Evolutionary conservation across 2,797 vertebrate genomes (phyloP).

Genomic region (Anableps anableps): DNA sequence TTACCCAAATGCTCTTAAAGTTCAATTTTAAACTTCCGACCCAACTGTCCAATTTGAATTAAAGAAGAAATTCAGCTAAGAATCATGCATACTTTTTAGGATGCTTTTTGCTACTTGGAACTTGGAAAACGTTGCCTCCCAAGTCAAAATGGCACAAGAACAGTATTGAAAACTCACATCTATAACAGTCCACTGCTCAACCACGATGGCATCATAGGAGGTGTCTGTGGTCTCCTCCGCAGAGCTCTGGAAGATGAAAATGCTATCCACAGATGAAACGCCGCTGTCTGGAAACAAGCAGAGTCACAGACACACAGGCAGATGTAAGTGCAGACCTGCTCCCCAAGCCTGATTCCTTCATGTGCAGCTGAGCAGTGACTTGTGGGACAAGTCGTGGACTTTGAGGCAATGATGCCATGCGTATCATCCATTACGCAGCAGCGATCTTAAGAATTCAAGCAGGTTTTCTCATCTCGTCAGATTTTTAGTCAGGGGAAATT

Average conservation of each 20-base stretch:
- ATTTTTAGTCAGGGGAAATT: slow-evolving; percentile 11
- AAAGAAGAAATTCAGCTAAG: neutral
- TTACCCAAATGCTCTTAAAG: neutral
- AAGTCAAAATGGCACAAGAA: neutral
- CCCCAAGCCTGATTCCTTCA: slow-evolving; percentile 38
- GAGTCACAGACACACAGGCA: slow-evolving; percentile 32
- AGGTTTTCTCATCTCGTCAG: slow-evolving; percentile 22
- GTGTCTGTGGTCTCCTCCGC: slow-evolving; percentile 79
- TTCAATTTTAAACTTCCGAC: neutral
- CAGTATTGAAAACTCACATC: slow-evolving; percentile 69
- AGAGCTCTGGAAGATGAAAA: slow-evolving; percentile 92
- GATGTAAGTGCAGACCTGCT: slow-evolving; percentile 32
- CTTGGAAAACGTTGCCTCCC: neutral
- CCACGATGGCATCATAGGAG: slow-evolving; percentile 95
- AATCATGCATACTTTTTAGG: no score
- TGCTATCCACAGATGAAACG: slow-evolving; percentile 86
- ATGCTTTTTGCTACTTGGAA: neutral
- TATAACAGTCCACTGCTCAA: slow-evolving; percentile 96
- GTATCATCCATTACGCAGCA: slow-evolving; percentile 43
- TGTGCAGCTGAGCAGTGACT: slow-evolving; percentile 58
- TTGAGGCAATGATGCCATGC: slow-evolving; percentile 21
- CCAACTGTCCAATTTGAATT: neutral
- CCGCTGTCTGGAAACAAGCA: slow-evolving; percentile 81
- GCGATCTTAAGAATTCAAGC: slow-evolving; percentile 31
- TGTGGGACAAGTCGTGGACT: slow-evolving; percentile 44